A percentile compares a stretch with the other conserved stretches of the same genome.
These are phyloP conservation scores for Eucidaris tribuloides DNA, from an alignment of 35 echinoderm and acorn worm genomes.

Conservation along the genomic window DNA sequence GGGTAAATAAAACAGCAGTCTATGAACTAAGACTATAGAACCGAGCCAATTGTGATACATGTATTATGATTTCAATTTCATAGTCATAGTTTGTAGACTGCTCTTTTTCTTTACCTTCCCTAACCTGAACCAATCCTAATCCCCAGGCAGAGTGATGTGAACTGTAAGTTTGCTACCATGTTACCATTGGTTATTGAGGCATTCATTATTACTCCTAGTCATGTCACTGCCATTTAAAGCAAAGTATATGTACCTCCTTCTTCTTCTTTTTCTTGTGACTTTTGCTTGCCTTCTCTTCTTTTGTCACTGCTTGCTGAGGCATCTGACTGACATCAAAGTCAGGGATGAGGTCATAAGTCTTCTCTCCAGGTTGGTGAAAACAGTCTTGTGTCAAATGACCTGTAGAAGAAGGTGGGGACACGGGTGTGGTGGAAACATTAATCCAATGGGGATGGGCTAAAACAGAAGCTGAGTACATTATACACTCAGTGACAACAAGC, in stretches of 20 bases:
- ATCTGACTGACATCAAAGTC: conserved; percentile 42
- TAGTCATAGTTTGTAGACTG: too few relatives aligned
- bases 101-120: too few relatives aligned
- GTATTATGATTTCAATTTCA: too few relatives aligned
- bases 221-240: too few relatives aligned
- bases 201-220: too few relatives aligned
- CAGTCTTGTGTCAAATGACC: conserved; percentile 78
- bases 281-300: conserved; percentile 4
- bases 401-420: conserved; percentile 21
- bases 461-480: background rate
- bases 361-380: conserved; percentile 56
- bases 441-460: background rate
- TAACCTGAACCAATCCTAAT: too few relatives aligned
- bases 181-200: too few relatives aligned
- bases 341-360: conserved; percentile 79
- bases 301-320: background rate
- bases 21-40: too few relatives aligned
- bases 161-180: too few relatives aligned
- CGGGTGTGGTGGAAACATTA: background rate
- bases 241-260: conserved; percentile 64
- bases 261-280: conserved; percentile 39
- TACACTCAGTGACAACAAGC: background rate
- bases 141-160: too few relatives aligned
- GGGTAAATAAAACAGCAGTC: too few relatives aligned
- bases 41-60: too few relatives aligned